Percentiles rank a stretch among this genome's conserved stretches.
Conservation (phyloP, 2,797 vertebrate genomes). For the Rhinoraja longicauda region DNA sequence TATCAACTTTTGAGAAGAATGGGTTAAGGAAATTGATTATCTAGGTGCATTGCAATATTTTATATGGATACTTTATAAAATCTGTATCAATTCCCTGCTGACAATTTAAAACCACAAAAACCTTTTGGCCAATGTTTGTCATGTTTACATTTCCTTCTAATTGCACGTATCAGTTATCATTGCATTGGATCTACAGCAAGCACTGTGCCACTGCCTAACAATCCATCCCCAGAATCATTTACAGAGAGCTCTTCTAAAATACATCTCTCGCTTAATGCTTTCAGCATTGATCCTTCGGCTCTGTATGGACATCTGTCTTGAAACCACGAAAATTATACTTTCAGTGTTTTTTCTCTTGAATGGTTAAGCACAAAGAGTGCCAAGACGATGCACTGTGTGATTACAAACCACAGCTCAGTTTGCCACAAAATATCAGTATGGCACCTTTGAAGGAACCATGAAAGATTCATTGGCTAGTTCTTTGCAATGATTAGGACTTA, state of each 20-base stretch:
- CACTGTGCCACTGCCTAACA: not conserved
- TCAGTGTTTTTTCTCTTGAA: not conserved
- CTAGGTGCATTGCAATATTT: not conserved
- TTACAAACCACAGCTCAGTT: not conserved
- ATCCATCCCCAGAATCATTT: not conserved
- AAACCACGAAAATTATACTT: not conserved
- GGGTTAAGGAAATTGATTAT: not conserved
- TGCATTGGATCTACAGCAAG: not conserved
- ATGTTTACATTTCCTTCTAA: not conserved
- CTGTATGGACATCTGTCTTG: not conserved
- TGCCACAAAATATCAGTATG: too few relatives aligned
- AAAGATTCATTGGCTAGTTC: constrained; percentile 16
- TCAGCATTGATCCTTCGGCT: not conserved
- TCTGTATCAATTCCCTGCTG: not conserved
- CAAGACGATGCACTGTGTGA: not conserved
- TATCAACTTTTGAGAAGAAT: not conserved
- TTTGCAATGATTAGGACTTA: too few relatives aligned
- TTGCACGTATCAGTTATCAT: not conserved
- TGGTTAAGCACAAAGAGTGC: not conserved
- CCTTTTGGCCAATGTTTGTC: not conserved
- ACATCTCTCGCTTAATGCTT: not conserved
- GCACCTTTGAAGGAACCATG: not conserved
- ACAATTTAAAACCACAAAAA: not conserved
- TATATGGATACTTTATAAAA: not conserved
- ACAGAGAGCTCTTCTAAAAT: not conserved